These are phyloP conservation scores for Bombus polaris DNA, from an alignment of 1,140 invertebrate species.

Conservation along the genomic window DNA sequence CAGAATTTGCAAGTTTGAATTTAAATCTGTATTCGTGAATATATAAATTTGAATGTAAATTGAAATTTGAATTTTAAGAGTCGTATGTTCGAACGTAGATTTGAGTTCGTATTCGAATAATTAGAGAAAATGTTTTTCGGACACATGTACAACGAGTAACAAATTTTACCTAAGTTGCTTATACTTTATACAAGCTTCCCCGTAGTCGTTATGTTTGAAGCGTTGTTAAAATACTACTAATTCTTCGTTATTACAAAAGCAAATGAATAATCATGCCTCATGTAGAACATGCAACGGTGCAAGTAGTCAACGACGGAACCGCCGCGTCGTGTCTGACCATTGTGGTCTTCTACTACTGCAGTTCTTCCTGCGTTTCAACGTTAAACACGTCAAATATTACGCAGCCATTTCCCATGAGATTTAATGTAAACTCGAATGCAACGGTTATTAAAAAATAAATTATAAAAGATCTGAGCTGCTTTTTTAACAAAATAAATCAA, in stretches of 20 bases:
- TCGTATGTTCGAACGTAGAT: no score
- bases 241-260: background rate
- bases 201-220: background rate
- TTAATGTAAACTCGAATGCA: background rate
- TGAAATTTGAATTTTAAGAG: background rate
- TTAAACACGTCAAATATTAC: no score
- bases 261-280: background rate
- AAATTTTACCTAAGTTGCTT: background rate
- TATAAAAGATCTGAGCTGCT: background rate
- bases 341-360: background rate
- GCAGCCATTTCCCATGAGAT: background rate
- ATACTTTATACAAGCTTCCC: background rate
- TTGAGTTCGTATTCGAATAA: background rate
- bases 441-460: background rate
- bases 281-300: no score
- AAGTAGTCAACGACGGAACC: background rate
- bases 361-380: background rate
- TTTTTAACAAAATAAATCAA: no score
- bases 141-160: background rate
- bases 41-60: background rate
- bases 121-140: background rate
- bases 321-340: background rate
- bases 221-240: constrained; percentile 12
- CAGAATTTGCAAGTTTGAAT: background rate
- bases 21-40: background rate